Evolutionary conservation across 2,797 vertebrate genomes (phyloP), one percentile per base, ranked within the genome.

Genomic region (Semotilus atromaculatus): DNA sequence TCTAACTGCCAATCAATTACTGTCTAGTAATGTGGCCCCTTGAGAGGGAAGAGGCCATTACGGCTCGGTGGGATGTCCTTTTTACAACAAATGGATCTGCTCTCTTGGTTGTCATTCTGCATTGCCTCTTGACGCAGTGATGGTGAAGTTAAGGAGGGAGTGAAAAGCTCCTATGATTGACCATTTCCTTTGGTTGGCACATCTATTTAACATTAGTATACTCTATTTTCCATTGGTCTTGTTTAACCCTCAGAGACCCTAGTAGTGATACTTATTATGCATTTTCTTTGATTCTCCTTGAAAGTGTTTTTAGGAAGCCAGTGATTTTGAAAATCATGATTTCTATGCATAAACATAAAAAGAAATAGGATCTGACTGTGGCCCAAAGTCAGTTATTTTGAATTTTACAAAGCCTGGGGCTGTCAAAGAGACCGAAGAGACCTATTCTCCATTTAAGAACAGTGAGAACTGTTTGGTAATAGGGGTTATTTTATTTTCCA

Each of bases 1-100:
- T 91, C 87, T 85, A 86, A 89, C 88, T 90, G 88, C 88, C 88
- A 87, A 91, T 92, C 88, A 90, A 86, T 92, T 89, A 90, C 85
- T 83, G 84, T 71, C 84, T 84, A 85, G 89, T 80, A 81, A 86
- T 74, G 84, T 87, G 85, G 80, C 51, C 84, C 87, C 88, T 76
- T 36, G 86, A 85, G 85, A 86, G 82, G 81, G 58, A 85, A 67
- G 60, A 75, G 85, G 88, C 84, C 89, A 90, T 91, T 89, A 90
- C 77, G 18, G 36, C 80, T 86, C 83, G 40, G 70, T 86, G 82
- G 85, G 79, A 87, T 83, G 90, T 82, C 68, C 71, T 77, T 86
- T 88, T 86, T 58, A 53, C 45, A 71, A 70, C 55, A 36, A 78
- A 87, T 88, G 80, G 66, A 58, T 43, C 74, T 83, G 38, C 68